phyloP scores from a whole-genome alignment of 1,140 invertebrate genomes.

The Phortica variegata region DNA sequence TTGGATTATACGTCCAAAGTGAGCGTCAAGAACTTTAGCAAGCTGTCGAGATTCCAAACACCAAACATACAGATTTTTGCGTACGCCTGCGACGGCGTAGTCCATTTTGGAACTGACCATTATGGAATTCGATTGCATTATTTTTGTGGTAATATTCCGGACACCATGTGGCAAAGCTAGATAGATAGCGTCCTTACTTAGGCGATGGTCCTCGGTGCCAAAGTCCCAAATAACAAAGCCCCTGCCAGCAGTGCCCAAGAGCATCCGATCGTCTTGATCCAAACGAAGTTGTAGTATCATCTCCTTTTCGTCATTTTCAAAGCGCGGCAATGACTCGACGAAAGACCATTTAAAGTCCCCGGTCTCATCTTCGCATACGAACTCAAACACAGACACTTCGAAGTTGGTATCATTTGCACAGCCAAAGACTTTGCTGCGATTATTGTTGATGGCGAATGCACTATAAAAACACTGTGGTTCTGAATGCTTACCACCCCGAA shows the following conservation, averaged over 20 bases:
- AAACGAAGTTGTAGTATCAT: conserved; percentile 80
- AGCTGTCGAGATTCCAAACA: conserved; percentile 75
- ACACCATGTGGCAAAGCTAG: conserved; percentile 84
- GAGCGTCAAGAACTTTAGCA: conserved; percentile 91
- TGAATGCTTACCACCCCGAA: conserved; percentile 60
- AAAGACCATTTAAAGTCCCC: conserved; percentile 64
- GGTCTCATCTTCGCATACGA: conserved; percentile 52
- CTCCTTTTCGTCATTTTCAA: conserved; percentile 70
- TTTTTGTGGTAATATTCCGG: conserved; percentile 88
- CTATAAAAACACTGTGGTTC: conserved; percentile 75
- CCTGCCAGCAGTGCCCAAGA: conserved; percentile 81
- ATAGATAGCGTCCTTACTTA: conserved; percentile 63
- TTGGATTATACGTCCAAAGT: conserved; percentile 95
- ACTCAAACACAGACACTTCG: conserved; percentile 56
- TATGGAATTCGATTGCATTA: conserved; percentile 85
- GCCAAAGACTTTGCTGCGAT: conserved; percentile 63
- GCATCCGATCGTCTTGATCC: conserved; percentile 75
- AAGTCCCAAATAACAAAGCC: conserved; percentile 79
- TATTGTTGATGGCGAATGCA: conserved; percentile 66
- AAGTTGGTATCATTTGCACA: conserved; percentile 64
- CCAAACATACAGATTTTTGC: conserved; percentile 96
- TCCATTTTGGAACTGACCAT: conserved; percentile 87
- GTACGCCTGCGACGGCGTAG: conserved; percentile 93
- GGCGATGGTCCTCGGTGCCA: conserved; percentile 31
- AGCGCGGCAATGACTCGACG: conserved; percentile 63